Evolutionary conservation across 2,888 invertebrate species (phyloP), one percentile per base, ranked within the genome.

Genomic region (Caenorhabditis sp.): DNA sequence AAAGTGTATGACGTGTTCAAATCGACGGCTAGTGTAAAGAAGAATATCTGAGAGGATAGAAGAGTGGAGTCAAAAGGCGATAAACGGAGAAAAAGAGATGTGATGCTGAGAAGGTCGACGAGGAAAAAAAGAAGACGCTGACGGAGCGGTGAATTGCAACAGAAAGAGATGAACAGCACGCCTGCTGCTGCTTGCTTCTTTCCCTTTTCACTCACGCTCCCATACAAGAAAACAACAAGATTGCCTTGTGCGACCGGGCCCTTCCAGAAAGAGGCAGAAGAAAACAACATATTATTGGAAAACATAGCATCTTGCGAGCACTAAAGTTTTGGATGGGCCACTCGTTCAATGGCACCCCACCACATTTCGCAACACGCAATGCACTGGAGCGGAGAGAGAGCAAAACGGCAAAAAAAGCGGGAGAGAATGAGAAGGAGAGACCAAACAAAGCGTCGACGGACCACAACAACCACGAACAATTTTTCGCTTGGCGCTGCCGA

Each of bases 361-460:
- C 48, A 22, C 24, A 50, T 66, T 66, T 66, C 66, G 66, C 50
- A 66, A 66, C 56, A 66, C 56, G n/a, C n/a, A 39, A 15, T 7
- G 26, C 50, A 52, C 27, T 2, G 35, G 22, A 35, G 30, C n/a
- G 55, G 13, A 26, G 59, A 30, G 46, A 46, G 26, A 46, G 22
- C 17, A 27, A 62, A 27, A 30, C 27, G 24, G 41, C 37, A 55
- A 17, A 30, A 53, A 48, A 37, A 35, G 15, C 17, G 27, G 26
- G 30, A 17, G 17, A 27, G 35, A 24, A n/a, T n/a, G n/a, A n/a
- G n/a, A n/a, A n/a, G 26, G 11, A 32, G 17, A 59, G 32, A 26
- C 27, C 35, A 59, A 22, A 35, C 22, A 30, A 58, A 17, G 13
- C 20, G 35, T 2, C 13, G 35, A 24, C 1, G 48, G 48, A 30